Percentiles rank a stretch among this genome's conserved stretches.
These are phyloP conservation scores for Tigriopus japonicus DNA, from an alignment of 1,140 invertebrate genomes.

Conservation along the genomic window DNA sequence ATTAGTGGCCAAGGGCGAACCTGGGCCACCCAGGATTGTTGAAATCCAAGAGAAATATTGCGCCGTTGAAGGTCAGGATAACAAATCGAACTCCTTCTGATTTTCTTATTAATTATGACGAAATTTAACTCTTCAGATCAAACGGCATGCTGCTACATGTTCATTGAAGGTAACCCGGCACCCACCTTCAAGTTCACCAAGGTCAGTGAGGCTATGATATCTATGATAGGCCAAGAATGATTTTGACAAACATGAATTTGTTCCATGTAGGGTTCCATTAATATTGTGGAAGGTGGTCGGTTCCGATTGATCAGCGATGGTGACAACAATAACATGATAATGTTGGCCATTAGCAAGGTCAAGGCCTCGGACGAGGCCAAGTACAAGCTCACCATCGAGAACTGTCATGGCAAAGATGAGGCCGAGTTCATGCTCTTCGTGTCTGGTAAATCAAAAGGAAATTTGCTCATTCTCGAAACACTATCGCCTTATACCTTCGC, in stretches of 20 bases:
- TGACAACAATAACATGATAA: constrained; percentile 58
- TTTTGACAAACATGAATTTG: too few species aligned
- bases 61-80: constrained; percentile 58
- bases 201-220: constrained; percentile 23
- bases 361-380: constrained; percentile 93
- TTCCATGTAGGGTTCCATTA: neutral
- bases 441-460: constrained; percentile 47
- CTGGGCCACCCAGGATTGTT: constrained; percentile 63
- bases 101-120: neutral
- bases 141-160: constrained; percentile 66
- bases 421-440: constrained; percentile 90
- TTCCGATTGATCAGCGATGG: constrained; percentile 80
- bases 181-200: constrained; percentile 94
- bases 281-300: constrained; percentile 76
- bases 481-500: neutral
- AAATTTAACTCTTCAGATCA: constrained; percentile 41
- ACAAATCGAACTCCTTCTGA: neutral
- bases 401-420: constrained; percentile 79
- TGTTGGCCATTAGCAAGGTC: constrained; percentile 81
- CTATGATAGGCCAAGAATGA: too few species aligned
- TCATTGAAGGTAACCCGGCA: constrained; percentile 73
- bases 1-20: constrained; percentile 47
- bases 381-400: constrained; percentile 79
- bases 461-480: neutral
- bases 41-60: constrained; percentile 75